phyloP scores from a whole-genome alignment of 1,140 invertebrate genomes.

The Lutraria rhynchaena region DNA sequence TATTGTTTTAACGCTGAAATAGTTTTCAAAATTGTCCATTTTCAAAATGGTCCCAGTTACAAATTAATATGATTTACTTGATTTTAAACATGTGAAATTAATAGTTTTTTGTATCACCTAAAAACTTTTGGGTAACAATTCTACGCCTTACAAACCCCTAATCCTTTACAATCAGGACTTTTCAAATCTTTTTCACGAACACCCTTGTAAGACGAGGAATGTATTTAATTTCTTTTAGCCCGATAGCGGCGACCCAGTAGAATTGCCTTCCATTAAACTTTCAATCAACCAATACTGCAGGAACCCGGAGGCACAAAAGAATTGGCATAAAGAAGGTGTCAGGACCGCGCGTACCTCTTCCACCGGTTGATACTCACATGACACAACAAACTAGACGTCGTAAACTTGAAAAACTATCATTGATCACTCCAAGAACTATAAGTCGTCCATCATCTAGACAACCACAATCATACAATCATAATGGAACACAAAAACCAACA shows the following conservation, averaged over 20 bases:
- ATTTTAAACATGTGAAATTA: too few species aligned
- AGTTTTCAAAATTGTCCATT: too few species aligned
- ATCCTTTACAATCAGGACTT: too few species aligned
- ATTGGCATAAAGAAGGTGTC: conserved; percentile 13
- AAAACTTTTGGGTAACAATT: too few species aligned
- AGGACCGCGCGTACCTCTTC: not conserved
- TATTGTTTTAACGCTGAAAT: too few species aligned
- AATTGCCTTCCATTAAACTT: conserved; percentile 37
- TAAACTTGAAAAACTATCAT: conserved; percentile 13
- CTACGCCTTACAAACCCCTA: too few species aligned
- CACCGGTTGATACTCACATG: not conserved
- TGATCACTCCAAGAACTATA: conserved; percentile 18
- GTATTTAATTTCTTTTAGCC: conserved; percentile 34
- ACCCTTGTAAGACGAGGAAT: too few species aligned
- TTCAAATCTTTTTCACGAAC: too few species aligned
- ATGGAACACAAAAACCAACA: not conserved
- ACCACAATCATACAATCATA: not conserved
- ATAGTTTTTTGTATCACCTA: too few species aligned
- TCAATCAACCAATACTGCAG: conserved; percentile 33
- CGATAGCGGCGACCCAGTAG: conserved; percentile 16
- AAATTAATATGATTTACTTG: too few species aligned
- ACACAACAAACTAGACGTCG: not conserved
- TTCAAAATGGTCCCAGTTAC: too few species aligned
- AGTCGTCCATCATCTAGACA: not conserved
- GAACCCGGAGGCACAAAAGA: conserved; percentile 18